Conservation (phyloP, 2,888 invertebrate genomes). For the Drosophila atroscutellata region DNA sequence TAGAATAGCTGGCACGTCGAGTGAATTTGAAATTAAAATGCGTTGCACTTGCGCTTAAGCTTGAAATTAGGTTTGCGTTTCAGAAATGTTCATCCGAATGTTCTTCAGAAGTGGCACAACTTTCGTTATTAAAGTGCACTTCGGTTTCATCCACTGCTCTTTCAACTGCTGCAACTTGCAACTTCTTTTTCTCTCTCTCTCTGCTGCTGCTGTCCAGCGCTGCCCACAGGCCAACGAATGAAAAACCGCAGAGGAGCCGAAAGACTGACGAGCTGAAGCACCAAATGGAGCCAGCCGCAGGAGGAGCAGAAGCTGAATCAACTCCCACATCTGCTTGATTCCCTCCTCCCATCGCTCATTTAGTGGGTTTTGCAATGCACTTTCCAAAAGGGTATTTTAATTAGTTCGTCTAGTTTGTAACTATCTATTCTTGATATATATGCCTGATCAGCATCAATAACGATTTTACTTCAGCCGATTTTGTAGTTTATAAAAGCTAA, state of each 20-base stretch:
- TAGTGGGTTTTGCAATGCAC: conserved; percentile 16
- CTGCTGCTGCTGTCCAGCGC: conserved; percentile 34
- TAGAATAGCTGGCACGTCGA: conserved; percentile 51
- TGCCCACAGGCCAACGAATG: conserved; percentile 49
- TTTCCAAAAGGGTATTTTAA: background rate
- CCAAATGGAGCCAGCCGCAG: background rate
- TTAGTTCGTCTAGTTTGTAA: background rate
- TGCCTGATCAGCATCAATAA: background rate
- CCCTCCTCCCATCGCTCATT: conserved; percentile 11
- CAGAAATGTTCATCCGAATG: conserved; percentile 45
- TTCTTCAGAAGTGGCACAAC: conserved; percentile 57
- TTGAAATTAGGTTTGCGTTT: conserved; percentile 67
- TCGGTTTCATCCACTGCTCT: conserved; percentile 25
- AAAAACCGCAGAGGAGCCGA: conserved; percentile 39
- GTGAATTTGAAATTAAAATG: conserved; percentile 72
- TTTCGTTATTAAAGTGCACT: conserved; percentile 77
- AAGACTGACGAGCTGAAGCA: background rate
- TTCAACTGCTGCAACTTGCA: background rate
- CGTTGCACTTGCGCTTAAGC: conserved; percentile 62
- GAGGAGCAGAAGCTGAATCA: conserved; percentile 14
- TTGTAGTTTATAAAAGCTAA: background rate
- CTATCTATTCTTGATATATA: background rate
- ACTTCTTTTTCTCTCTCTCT: background rate
- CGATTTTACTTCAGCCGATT: background rate
- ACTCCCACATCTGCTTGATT: conserved; percentile 56